These are phyloP conservation scores for Porphyrio hochstetteri DNA, from an alignment of 2,113 vertebrate species.

Conservation along the genomic window DNA sequence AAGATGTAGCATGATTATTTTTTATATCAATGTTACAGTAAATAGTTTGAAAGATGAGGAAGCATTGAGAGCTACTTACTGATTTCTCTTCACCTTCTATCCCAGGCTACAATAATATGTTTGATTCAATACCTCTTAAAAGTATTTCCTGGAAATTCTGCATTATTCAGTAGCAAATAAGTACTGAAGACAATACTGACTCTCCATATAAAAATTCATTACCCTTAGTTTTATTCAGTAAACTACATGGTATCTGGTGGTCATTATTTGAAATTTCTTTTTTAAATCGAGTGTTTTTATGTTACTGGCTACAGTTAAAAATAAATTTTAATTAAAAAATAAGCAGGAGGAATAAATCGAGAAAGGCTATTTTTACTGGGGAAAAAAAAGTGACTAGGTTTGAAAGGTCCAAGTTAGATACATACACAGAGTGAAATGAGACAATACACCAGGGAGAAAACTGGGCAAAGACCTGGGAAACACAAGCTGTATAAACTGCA, in stretches of 20 bases:
- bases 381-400: neutral
- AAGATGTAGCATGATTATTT: neutral
- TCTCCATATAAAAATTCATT: neutral
- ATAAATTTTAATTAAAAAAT: neutral
- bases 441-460: neutral
- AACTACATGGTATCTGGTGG: neutral
- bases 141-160: neutral
- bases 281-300: neutral
- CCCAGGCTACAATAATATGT: neutral
- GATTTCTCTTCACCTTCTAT: neutral
- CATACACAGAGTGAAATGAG: neutral
- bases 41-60: neutral
- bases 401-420: neutral
- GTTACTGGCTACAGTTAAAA: neutral
- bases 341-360: neutral
- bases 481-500: neutral
- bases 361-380: neutral
- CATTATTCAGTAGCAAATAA: neutral
- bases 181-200: neutral
- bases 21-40: neutral
- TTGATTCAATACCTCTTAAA: slow-evolving; percentile 18
- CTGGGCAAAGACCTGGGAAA: neutral
- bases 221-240: neutral
- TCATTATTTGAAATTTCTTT: neutral
- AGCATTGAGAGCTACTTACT: neutral